These are phyloP conservation scores for Corythornis cristatus DNA, from an alignment of 2,113 vertebrate species.

Conservation along the genomic window DNA sequence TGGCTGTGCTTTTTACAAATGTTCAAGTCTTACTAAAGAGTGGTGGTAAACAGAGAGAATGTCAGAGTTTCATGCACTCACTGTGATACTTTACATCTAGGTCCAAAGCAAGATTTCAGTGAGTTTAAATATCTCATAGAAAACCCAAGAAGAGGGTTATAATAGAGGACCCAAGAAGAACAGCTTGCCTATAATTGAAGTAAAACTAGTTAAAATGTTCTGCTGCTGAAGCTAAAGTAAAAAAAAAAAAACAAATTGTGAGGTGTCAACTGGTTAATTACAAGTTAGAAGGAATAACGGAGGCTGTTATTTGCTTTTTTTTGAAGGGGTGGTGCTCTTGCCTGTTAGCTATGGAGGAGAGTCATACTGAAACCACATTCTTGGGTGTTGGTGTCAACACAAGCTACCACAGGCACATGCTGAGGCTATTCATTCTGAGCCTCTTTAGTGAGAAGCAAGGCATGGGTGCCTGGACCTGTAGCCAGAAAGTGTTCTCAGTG, in stretches of 20 bases:
- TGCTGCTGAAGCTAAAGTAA: neutral
- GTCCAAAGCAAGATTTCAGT: fast-evolving
- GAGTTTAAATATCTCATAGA: neutral
- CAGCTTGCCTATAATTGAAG: neutral
- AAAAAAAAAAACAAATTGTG: neutral
- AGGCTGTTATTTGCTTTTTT: fast-evolving
- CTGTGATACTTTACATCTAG: neutral
- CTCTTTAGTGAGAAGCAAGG: neutral
- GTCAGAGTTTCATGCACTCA: neutral
- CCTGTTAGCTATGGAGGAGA: neutral
- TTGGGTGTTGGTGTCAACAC: neutral
- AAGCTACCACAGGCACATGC: neutral
- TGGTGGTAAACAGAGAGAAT: fast-evolving
- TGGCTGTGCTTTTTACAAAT: neutral
- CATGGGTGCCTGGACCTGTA: neutral
- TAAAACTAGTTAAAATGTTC: neutral
- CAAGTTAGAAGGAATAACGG: neutral
- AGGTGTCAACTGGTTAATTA: neutral
- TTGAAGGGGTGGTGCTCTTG: neutral
- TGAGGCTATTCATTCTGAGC: neutral
- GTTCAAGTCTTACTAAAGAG: neutral
- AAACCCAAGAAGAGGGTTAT: neutral
- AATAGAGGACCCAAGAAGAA: neutral
- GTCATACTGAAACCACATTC: neutral
- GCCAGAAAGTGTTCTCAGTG: neutral